Evolutionary conservation across 1,140 invertebrate genomes (phyloP).

Genomic region (Epicauta chinensis): DNA sequence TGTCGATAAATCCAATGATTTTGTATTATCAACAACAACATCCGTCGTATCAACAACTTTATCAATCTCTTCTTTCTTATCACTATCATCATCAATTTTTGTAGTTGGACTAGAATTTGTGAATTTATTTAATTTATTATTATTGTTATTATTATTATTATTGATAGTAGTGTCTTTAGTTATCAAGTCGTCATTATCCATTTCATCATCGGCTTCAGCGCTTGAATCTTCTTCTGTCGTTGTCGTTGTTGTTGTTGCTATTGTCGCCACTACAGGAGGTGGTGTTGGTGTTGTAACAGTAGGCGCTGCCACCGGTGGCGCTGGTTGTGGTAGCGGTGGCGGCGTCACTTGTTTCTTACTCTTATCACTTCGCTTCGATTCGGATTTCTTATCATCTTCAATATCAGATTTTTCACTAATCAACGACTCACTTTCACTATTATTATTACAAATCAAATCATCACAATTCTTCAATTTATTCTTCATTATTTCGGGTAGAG

Average conservation of each 20-base stretch:
- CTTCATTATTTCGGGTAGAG: conserved; percentile 34
- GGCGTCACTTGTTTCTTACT: conserved; percentile 36
- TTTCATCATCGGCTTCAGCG: conserved; percentile 56
- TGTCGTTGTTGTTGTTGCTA: conserved; percentile 37
- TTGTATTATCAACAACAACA: conserved; percentile 22
- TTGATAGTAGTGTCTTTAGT: conserved; percentile 26
- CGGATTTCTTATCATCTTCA: conserved; percentile 18
- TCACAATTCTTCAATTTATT: conserved; percentile 23
- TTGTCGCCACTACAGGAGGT: conserved; percentile 51
- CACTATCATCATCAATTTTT: conserved; percentile 15
- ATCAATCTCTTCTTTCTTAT: conserved; percentile 32
- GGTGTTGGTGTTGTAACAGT: too few relatives aligned
- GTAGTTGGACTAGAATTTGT: conserved; percentile 31
- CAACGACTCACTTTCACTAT: conserved; percentile 36
- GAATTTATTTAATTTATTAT: conserved; percentile 38
- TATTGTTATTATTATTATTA: conserved; percentile 30
- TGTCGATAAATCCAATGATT: conserved; percentile 27
- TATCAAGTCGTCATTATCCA: conserved; percentile 51
- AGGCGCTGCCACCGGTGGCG: too few relatives aligned
- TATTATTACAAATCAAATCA: conserved; percentile 20
- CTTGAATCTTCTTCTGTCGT: conserved; percentile 53
- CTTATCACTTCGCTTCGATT: conserved; percentile 20
- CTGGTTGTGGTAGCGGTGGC: too few relatives aligned
- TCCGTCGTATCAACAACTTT: conserved; percentile 43
- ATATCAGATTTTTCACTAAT: conserved; percentile 36